A percentile compares a stretch with the other conserved stretches of the same genome.
These are phyloP conservation scores for Chlorospingus flavigularis DNA, from an alignment of 2,797 vertebrate genomes.

Conservation along the genomic window DNA sequence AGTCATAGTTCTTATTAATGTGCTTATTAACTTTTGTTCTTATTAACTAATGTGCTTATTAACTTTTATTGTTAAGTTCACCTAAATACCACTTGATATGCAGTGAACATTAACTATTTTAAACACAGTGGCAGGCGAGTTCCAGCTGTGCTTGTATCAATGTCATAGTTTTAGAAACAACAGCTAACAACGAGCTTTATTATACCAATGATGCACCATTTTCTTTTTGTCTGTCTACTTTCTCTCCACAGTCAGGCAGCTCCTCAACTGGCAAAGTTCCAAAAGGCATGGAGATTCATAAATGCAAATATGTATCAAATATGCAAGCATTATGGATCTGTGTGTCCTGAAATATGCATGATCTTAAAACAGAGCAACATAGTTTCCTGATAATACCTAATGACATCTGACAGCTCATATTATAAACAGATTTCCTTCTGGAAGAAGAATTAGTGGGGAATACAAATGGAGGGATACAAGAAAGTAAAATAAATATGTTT, in stretches of 20 bases:
- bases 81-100: not conserved
- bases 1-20: not conserved
- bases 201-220: not conserved
- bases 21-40: not conserved
- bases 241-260: not conserved
- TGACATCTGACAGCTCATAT: constrained; percentile 12
- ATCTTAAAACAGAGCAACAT: constrained; percentile 5
- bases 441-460: constrained; percentile 1
- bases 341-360: not conserved
- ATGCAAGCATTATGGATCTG: constrained; percentile 35
- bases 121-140: not conserved
- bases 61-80: not conserved
- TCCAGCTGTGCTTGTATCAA: not conserved
- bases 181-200: not conserved
- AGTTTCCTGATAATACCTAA: constrained; percentile 10
- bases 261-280: not conserved
- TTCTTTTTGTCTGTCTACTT: not conserved
- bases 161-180: not conserved
- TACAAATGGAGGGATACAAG: not conserved
- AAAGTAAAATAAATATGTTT: not conserved
- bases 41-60: not conserved
- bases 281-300: not conserved
- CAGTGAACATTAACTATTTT: not conserved
- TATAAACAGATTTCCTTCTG: constrained; percentile 8
- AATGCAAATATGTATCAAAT: constrained; percentile 42